Base-by-base conservation (phyloP, 1,140 invertebrate species). In the Pogonomyrmex californicus region DNA sequence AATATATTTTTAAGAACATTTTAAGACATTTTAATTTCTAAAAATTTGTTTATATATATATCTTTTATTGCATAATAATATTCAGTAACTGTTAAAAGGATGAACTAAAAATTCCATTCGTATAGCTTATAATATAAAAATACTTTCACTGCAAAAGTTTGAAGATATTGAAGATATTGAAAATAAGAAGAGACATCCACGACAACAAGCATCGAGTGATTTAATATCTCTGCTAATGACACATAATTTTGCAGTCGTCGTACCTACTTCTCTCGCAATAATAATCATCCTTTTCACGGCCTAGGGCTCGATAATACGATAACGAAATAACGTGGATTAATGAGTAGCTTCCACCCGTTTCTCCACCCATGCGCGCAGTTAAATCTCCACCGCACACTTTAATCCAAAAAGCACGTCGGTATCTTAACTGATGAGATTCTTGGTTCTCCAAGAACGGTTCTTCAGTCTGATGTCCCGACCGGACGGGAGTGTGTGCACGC, bases 381-480 rank as follows among this genome's bases (percentile, higher is more conserved):
- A 77, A 63, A 70, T 36, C 78, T 44, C 23, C 23, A 17, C 12
- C 78, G 47, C 14, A 9, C 63, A 12, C 65, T 56, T 70, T 70
- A 73, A 83, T 83, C 68, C 56, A 36, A 75, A 83, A 75, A 38
- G 79, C 14, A 70, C 79, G 54, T 73, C 66, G 79, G 73, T 82
- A 82, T 82, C 79, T 82, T 58, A 65, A 60, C 56, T 63, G 89
- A 90, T 75, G 89, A 82, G 89, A 91, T 85, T 66, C 78, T 82
- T 70, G 58, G 12, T 78, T 91, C 87, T 65, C 54, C 88, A n/a
- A n/a, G 86, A 87, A 87, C 87, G 47, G 62, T 51, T 73, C 65
- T 85, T 77, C 78, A 75, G 76, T 88, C 75, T n/a, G 56, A 86
- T 17, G 33, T 56, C n/a, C 30, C 54, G 62, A 9, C 23, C 66